phyloP scores from a whole-genome alignment of 2,888 invertebrate genomes.

The Serripes groenlandicus region DNA sequence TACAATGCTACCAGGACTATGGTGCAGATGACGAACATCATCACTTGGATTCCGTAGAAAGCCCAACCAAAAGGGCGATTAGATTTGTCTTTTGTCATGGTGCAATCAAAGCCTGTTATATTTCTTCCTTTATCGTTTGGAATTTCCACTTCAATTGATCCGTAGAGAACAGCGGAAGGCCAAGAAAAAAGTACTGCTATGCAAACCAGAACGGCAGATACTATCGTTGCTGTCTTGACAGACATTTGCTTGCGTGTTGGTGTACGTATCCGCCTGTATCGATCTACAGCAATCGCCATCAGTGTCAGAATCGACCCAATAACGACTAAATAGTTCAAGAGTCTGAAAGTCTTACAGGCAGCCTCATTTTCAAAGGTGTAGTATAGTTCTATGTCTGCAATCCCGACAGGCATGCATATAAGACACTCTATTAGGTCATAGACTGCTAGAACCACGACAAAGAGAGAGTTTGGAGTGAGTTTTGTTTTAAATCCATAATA shows the following conservation, averaged over 20 bases:
- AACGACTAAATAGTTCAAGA: constrained; percentile 68
- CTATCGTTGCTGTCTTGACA: constrained; percentile 61
- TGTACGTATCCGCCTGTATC: constrained; percentile 76
- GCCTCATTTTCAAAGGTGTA: constrained; percentile 70
- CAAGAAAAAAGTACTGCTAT: constrained; percentile 65
- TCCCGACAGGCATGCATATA: constrained; percentile 77
- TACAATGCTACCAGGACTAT: constrained; percentile 68
- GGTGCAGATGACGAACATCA: constrained; percentile 68
- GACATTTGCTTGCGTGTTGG: constrained; percentile 72
- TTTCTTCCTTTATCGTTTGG: constrained; percentile 35
- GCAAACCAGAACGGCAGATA: too few species aligned
- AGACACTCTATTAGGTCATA: constrained; percentile 73
- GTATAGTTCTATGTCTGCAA: constrained; percentile 71
- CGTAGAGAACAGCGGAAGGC: constrained; percentile 71
- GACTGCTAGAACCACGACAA: constrained; percentile 72
- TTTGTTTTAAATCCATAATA: constrained; percentile 73
- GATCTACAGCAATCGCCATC: constrained; percentile 74
- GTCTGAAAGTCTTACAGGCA: constrained; percentile 72
- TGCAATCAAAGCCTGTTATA: constrained; percentile 73
- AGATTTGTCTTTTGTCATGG: constrained; percentile 63
- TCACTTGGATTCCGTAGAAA: constrained; percentile 70
- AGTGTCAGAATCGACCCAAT: constrained; percentile 72
- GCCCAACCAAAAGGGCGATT: constrained; percentile 67
- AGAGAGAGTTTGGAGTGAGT: constrained; percentile 71
- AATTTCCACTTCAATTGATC: constrained; percentile 66